These are phyloP conservation scores for Dexiosoma caninum DNA, from an alignment of 2,888 invertebrate species.

Conservation along the genomic window DNA sequence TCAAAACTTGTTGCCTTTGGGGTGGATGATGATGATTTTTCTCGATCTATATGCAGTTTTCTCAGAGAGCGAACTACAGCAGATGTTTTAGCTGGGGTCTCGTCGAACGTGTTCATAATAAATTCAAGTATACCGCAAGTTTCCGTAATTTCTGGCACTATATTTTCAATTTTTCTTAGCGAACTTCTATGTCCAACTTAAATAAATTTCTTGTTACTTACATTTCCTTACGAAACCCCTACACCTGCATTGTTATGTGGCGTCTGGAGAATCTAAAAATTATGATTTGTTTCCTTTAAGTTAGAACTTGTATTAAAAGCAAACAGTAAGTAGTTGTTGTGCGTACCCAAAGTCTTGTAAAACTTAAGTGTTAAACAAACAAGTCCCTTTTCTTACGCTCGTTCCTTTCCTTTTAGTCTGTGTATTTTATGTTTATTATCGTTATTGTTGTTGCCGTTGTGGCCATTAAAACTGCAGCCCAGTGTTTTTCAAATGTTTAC, in stretches of 20 bases:
- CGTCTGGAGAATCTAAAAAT: constrained; percentile 45
- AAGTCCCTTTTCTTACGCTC: constrained; percentile 65
- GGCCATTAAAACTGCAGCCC: constrained; percentile 51
- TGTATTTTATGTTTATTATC: no score
- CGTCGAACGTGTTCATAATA: no score
- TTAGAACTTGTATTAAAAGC: constrained; percentile 32
- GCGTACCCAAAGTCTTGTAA: constrained; percentile 64
- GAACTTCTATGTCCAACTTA: no score
- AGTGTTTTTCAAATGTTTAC: constrained; percentile 59
- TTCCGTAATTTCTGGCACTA: no score
- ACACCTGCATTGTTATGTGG: constrained; percentile 24
- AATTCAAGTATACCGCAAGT: no score
- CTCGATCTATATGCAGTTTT: no score
- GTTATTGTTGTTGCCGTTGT: constrained; percentile 22
- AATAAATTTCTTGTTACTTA: no score
- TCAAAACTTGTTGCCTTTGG: no score
- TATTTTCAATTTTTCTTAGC: no score
- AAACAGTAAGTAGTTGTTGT: constrained; percentile 50
- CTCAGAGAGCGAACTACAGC: no score
- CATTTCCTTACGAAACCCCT: neutral
- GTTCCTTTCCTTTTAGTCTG: neutral
- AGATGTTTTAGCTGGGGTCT: no score
- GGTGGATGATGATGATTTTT: no score
- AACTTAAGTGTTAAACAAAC: constrained; percentile 69
- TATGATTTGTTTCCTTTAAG: constrained; percentile 39